phyloP scores from a whole-genome alignment of 2,888 invertebrate genomes.

The Bugulina stolonifera region DNA sequence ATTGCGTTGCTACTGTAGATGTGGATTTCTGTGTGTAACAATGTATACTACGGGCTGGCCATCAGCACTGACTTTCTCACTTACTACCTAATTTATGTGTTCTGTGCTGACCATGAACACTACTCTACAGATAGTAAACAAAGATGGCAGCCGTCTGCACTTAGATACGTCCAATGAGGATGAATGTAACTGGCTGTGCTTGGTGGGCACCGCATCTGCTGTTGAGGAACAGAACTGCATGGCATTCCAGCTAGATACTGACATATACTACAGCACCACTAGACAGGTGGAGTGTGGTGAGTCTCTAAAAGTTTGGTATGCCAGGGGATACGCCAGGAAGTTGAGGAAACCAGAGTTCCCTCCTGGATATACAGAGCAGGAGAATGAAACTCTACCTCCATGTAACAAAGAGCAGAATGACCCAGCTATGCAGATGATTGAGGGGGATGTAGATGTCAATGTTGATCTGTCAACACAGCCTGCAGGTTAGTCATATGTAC shows the following conservation, averaged over 20 bases:
- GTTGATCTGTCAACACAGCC: constrained; percentile 5
- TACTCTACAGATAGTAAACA: constrained; percentile 42
- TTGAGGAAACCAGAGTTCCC: constrained; percentile 51
- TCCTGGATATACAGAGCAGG: neutral
- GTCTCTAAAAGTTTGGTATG: constrained; percentile 60
- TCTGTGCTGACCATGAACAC: no score
- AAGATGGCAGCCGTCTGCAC: constrained; percentile 52
- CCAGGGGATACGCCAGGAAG: constrained; percentile 58
- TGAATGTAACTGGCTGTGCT: constrained; percentile 62
- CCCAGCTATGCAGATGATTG: neutral
- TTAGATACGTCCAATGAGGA: constrained; percentile 59
- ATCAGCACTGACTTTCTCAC: no score
- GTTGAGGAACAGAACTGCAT: constrained; percentile 59
- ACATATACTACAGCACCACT: constrained; percentile 44
- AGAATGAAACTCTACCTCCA: neutral
- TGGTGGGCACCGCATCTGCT: constrained; percentile 56
- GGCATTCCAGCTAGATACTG: constrained; percentile 58
- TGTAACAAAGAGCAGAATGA: neutral
- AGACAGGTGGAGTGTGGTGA: constrained; percentile 55
- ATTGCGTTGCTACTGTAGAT: no score
- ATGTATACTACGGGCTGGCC: no score
- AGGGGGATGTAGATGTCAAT: neutral
- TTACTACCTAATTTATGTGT: no score
- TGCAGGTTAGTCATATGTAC: neutral
- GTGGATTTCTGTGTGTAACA: no score